Evolutionary conservation across 2,888 invertebrate species (phyloP).

Genomic region (Dioctria linearis): DNA sequence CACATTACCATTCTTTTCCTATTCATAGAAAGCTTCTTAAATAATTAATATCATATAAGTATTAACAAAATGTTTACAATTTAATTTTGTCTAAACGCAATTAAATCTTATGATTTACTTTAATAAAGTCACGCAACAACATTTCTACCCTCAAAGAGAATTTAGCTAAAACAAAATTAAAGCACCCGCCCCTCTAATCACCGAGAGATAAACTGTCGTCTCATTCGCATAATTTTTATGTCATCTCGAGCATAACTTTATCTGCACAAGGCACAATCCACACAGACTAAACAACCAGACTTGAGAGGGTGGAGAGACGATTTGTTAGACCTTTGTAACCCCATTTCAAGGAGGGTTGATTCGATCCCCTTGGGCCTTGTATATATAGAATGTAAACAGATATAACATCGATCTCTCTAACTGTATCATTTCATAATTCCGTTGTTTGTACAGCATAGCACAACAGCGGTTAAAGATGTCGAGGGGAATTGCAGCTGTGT

Average conservation of each 20-base stretch:
- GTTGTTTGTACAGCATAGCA: conserved; percentile 9
- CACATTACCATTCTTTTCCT: too few species aligned
- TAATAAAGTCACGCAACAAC: neutral
- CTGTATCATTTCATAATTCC: conserved; percentile 16
- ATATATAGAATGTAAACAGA: neutral
- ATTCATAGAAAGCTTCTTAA: too few species aligned
- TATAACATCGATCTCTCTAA: neutral
- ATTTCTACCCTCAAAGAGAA: neutral
- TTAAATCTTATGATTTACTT: too few species aligned
- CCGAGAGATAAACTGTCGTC: conserved; percentile 18
- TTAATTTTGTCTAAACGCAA: neutral
- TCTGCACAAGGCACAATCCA: neutral
- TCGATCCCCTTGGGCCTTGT: conserved; percentile 9
- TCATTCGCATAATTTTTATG: conserved; percentile 31
- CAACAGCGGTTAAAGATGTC: neutral
- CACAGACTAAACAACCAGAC: neutral
- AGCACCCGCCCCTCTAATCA: neutral
- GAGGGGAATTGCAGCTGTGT: neutral
- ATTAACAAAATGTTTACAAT: too few species aligned
- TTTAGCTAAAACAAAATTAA: conserved; percentile 3
- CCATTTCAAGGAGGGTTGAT: conserved; percentile 9
- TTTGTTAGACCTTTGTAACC: conserved; percentile 25
- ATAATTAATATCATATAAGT: too few species aligned
- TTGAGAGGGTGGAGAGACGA: neutral
- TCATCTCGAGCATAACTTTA: conserved; percentile 29